Conservation (phyloP, 1,140 invertebrate species). For the Bilobella aurantiaca region DNA sequence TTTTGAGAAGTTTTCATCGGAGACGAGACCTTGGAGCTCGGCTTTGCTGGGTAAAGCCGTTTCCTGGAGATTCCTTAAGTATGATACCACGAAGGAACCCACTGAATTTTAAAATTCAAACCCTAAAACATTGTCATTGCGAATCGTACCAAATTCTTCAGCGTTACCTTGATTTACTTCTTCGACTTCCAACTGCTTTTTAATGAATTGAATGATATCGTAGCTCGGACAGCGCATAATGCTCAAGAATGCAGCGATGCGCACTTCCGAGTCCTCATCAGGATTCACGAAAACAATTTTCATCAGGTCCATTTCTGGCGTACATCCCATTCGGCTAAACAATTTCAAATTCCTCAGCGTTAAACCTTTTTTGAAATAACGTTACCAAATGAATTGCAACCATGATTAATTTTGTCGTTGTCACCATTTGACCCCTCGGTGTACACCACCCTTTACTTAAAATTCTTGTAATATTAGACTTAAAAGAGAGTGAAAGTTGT, state of each 20-base stretch:
- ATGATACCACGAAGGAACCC: slow-evolving; percentile 86
- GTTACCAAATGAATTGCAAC: background rate
- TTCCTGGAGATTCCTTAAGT: slow-evolving; percentile 71
- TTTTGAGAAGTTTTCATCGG: slow-evolving; percentile 55
- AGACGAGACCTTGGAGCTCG: slow-evolving; percentile 69
- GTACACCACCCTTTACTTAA: too few relatives aligned
- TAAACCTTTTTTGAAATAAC: background rate
- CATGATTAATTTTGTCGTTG: too few relatives aligned
- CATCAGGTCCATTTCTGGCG: slow-evolving; percentile 40
- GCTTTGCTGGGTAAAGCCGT: slow-evolving; percentile 70
- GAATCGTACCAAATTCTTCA: background rate
- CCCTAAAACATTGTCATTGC: background rate
- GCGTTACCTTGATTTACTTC: slow-evolving; percentile 72
- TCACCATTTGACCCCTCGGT: too few relatives aligned
- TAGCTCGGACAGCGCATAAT: slow-evolving; percentile 79
- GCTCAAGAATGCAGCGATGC: slow-evolving; percentile 76
- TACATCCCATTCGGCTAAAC: slow-evolving; percentile 38
- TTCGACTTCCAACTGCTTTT: slow-evolving; percentile 58
- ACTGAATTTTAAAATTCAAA: slow-evolving; percentile 46
- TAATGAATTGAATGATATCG: slow-evolving; percentile 58
- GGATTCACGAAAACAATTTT: slow-evolving; percentile 59
- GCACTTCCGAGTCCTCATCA: slow-evolving; percentile 64
- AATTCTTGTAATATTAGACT: too few relatives aligned
- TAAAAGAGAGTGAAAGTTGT: too few relatives aligned
- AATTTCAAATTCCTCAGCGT: background rate